Evolutionary conservation across 2,797 vertebrate genomes (phyloP).

Genomic region (Nyctibius grandis): DNA sequence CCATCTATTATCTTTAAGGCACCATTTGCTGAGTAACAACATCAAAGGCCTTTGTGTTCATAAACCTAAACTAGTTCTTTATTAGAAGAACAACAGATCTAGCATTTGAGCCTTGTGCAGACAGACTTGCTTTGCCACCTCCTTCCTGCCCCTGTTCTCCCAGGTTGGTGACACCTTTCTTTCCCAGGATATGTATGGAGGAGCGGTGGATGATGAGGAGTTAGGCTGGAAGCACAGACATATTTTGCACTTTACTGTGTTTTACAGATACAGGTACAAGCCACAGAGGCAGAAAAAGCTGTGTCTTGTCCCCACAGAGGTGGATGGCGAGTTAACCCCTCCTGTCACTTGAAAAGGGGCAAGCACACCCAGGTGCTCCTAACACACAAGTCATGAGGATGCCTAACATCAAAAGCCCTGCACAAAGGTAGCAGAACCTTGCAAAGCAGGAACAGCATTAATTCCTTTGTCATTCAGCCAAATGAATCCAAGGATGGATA

Average conservation of each 20-base stretch:
- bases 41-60: slow-evolving; percentile 24
- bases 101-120: background rate
- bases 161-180: background rate
- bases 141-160: background rate
- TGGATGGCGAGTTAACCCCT: background rate
- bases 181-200: background rate
- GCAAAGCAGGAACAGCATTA: background rate
- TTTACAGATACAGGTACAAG: background rate
- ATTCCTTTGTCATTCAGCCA: background rate
- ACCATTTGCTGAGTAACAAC: background rate
- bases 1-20: background rate
- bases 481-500: background rate
- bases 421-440: background rate
- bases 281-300: background rate
- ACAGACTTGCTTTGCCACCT: background rate
- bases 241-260: background rate
- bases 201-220: background rate
- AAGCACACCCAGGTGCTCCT: background rate
- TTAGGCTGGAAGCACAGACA: background rate
- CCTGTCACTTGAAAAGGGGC: background rate
- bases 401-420: background rate
- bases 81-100: background rate
- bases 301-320: background rate
- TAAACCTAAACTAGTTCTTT: background rate
- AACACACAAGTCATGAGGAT: background rate